A percentile compares a stretch with the other conserved stretches of the same genome.
These are phyloP conservation scores for Pardosa pseudoannulata DNA, from an alignment of 2,888 invertebrate genomes.

Conservation along the genomic window DNA sequence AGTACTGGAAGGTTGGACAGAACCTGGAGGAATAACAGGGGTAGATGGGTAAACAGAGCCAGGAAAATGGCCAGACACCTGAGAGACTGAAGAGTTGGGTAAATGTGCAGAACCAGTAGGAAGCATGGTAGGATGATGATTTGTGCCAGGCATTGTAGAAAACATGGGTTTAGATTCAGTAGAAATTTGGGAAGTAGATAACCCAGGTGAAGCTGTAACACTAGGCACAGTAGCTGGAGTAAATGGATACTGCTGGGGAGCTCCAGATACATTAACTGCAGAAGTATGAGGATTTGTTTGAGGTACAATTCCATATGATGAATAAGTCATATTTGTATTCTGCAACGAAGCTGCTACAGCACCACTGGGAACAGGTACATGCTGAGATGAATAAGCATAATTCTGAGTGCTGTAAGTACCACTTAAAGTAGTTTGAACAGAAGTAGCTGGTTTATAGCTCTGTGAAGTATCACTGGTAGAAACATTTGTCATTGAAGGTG, in stretches of 20 bases:
- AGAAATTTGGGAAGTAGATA: not conserved
- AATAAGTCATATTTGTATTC: not conserved
- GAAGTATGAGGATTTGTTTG: slow-evolving; percentile 37
- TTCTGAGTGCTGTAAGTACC: not conserved
- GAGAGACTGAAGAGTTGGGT: not conserved
- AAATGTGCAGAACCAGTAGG: not conserved
- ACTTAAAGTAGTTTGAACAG: not conserved
- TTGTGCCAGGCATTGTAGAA: not conserved
- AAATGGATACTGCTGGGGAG: not conserved
- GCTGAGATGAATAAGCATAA: not conserved
- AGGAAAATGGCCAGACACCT: not conserved
- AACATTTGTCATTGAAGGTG: not conserved
- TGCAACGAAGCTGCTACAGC: not conserved
- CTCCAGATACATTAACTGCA: slow-evolving; percentile 27
- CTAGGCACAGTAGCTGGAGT: not conserved
- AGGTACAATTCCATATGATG: not conserved
- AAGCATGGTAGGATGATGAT: not conserved
- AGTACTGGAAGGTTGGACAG: not conserved
- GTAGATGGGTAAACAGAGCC: not conserved
- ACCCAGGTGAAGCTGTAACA: not conserved
- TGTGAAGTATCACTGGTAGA: not conserved
- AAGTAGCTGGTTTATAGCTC: not conserved
- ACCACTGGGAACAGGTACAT: not conserved
- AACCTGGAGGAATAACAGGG: not conserved
- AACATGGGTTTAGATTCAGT: not conserved